A percentile compares a stretch with the other conserved stretches of the same genome.
Evolutionary conservation across 2,113 vertebrate genomes (phyloP).

Genomic region (Scytalopus superciliaris): DNA sequence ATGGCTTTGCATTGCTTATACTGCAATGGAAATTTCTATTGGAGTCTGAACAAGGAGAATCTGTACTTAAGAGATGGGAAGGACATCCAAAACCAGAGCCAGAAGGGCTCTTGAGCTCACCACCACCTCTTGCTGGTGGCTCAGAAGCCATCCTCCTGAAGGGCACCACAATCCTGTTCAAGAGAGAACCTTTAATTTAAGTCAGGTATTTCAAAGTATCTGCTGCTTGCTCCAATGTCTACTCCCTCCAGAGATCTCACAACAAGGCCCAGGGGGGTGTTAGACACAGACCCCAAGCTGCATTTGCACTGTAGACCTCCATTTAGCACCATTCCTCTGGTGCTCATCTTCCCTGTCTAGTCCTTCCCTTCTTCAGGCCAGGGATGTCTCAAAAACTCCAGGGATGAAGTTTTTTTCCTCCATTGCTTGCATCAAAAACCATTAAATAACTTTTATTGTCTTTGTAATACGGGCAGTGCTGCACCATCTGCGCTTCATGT

Average conservation of each 20-base stretch:
- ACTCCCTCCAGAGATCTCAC: not conserved
- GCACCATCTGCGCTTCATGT: not conserved
- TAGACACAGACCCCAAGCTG: not conserved
- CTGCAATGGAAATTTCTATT: not conserved
- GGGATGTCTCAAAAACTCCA: not conserved
- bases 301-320: rapidly evolving
- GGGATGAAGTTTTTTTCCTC: not conserved
- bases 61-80: not conserved
- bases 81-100: not conserved
- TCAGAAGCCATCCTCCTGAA: not conserved
- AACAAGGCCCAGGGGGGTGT: not conserved
- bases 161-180: not conserved
- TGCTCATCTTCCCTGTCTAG: not conserved
- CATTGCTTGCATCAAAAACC: not conserved
- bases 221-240: not conserved
- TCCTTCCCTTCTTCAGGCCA: not conserved
- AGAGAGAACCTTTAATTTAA: not conserved
- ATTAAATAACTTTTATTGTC: not conserved
- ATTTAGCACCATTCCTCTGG: rapidly evolving
- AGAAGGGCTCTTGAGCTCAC: not conserved
- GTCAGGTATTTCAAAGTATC: not conserved
- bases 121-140: not conserved
- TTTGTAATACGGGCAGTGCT: not conserved
- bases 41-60: not conserved
- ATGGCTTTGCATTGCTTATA: not conserved